phyloP scores from a whole-genome alignment of 1,140 invertebrate species.

The Hetaerina americana region DNA sequence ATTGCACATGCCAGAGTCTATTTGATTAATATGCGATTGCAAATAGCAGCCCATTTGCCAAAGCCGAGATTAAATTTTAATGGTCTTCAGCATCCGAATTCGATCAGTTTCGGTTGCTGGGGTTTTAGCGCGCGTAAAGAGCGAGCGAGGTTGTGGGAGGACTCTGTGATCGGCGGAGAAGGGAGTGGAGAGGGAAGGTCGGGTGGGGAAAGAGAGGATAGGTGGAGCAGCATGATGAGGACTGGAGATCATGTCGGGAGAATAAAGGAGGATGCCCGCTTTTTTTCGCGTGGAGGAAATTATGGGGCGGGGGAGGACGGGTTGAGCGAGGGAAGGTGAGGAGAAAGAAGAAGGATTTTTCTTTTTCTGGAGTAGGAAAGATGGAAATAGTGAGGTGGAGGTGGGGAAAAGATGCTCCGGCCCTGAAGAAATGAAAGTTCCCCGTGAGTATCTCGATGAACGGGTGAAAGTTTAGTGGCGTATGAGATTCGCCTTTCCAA shows the following conservation, averaged over 20 bases:
- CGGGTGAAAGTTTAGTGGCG: not conserved
- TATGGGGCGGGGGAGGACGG: too few relatives aligned
- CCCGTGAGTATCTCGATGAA: not conserved
- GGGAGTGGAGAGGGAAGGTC: not conserved
- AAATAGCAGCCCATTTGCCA: slow-evolving; percentile 12
- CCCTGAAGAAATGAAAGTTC: not conserved
- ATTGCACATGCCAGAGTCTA: slow-evolving; percentile 24
- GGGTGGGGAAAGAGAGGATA: not conserved
- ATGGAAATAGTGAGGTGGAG: not conserved
- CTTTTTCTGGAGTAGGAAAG: not conserved
- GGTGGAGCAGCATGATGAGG: too few relatives aligned
- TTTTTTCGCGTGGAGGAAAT: too few relatives aligned
- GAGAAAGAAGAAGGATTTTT: not conserved
- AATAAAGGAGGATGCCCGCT: too few relatives aligned
- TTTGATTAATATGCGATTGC: slow-evolving; percentile 24
- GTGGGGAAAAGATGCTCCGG: not conserved
- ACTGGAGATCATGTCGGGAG: too few relatives aligned
- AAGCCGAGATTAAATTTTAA: slow-evolving; percentile 11
- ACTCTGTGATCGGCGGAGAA: not conserved
- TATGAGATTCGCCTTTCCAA: not conserved
- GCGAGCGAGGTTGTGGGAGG: not conserved
- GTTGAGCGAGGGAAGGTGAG: not conserved
- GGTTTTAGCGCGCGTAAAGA: not conserved
- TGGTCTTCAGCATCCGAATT: slow-evolving; percentile 10
- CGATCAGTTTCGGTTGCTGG: slow-evolving; percentile 4